Conservation (phyloP, 2,888 invertebrate genomes). For the Drosophila formosana region DNA sequence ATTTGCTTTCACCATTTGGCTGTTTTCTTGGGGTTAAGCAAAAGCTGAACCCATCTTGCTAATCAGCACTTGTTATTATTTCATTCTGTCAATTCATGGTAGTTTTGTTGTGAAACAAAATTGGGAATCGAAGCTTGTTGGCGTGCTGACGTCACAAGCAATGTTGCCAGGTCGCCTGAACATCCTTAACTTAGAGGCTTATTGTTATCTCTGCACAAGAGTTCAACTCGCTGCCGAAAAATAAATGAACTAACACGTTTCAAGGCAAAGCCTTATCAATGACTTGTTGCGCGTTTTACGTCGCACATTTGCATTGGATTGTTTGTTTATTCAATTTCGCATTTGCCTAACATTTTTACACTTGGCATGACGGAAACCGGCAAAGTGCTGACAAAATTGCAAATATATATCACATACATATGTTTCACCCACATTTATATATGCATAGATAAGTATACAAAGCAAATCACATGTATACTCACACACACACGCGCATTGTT, state of each 20-base stretch:
- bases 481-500: background rate
- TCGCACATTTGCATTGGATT: background rate
- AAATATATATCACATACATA: background rate
- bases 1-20: slow-evolving; percentile 34
- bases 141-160: slow-evolving; percentile 21
- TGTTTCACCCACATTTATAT: background rate
- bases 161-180: slow-evolving; percentile 36
- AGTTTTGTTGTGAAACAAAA: slow-evolving; percentile 32
- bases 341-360: background rate
- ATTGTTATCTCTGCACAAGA: slow-evolving; percentile 6
- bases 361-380: slow-evolving; percentile 6
- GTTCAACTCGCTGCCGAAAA: slow-evolving; percentile 5
- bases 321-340: background rate
- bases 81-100: slow-evolving; percentile 5
- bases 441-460: background rate
- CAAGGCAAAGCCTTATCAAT: slow-evolving; percentile 21
- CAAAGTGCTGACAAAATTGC: slow-evolving; percentile 6
- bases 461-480: background rate
- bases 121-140: slow-evolving; percentile 7
- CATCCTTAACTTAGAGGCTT: background rate
- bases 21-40: slow-evolving; percentile 24
- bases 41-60: slow-evolving; percentile 15
- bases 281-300: slow-evolving; percentile 1
- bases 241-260: slow-evolving; percentile 6
- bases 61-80: slow-evolving; percentile 20